A percentile compares a stretch with the other conserved stretches of the same genome.
These are phyloP conservation scores for Stictocephala bisonia DNA, from an alignment of 2,888 invertebrate genomes.

Conservation along the genomic window DNA sequence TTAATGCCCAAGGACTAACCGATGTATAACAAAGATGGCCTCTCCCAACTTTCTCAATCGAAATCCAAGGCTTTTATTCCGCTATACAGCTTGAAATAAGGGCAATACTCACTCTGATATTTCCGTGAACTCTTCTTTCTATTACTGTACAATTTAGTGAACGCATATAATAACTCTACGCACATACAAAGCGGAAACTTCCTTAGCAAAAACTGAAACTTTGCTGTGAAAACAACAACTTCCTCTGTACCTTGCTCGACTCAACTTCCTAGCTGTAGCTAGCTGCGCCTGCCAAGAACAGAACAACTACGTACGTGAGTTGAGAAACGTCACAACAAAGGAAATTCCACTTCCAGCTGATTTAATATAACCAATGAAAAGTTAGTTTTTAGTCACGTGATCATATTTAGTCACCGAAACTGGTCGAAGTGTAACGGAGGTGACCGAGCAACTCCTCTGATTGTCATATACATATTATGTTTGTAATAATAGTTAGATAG, in stretches of 20 bases:
- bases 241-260: too few relatives aligned
- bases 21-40: conserved; percentile 39
- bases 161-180: too few relatives aligned
- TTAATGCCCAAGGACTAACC: conserved; percentile 3
- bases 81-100: not conserved
- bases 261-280: not conserved
- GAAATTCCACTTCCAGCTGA: conserved; percentile 48
- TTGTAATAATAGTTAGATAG: too few relatives aligned
- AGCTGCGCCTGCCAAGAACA: too few relatives aligned
- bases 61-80: not conserved
- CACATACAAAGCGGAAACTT: conserved; percentile 41
- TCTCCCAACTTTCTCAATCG: too few relatives aligned
- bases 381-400: conserved; percentile 40
- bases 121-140: too few relatives aligned
- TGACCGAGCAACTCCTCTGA: too few relatives aligned
- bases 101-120: conserved; percentile 19
- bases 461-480: too few relatives aligned
- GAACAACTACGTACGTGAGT: too few relatives aligned
- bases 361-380: conserved; percentile 26
- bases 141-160: too few relatives aligned
- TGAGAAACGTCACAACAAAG: conserved; percentile 38
- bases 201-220: conserved; percentile 29
- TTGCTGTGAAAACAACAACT: not conserved
- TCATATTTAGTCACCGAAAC: conserved; percentile 22
- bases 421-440: conserved; percentile 27